phyloP scores from a whole-genome alignment of 2,888 invertebrate species.

The Hypselothyrea guttata region DNA sequence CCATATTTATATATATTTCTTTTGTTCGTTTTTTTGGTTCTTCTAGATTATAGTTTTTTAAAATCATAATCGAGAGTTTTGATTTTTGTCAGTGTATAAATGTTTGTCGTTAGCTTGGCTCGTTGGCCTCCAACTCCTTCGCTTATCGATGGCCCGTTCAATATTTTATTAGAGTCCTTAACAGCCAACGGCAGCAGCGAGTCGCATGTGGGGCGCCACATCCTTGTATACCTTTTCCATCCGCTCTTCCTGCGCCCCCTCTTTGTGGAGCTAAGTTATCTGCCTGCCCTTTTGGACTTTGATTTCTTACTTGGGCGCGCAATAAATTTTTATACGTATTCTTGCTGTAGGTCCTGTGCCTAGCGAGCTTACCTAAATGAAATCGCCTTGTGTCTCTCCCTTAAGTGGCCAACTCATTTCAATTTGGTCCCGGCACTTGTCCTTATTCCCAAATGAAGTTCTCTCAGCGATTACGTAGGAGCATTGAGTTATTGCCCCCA shows the following conservation, averaged over 20 bases:
- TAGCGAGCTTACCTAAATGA: slow-evolving; percentile 50
- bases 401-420: slow-evolving; percentile 1
- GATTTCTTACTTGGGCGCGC: slow-evolving; percentile 60
- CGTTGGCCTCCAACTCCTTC: slow-evolving; percentile 41
- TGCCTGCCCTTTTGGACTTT: slow-evolving; percentile 50
- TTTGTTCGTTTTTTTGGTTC: neutral
- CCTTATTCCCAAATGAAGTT: too few species aligned
- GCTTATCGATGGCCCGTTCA: slow-evolving; percentile 75
- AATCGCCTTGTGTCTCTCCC: slow-evolving; percentile 24
- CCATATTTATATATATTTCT: neutral
- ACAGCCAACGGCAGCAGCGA: slow-evolving; percentile 19
- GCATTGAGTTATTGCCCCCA: neutral
- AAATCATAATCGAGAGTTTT: too few species aligned
- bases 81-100: too few species aligned
- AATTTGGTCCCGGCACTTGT: too few species aligned
- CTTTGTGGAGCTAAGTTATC: too few species aligned
- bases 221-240: slow-evolving; percentile 46
- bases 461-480: too few species aligned
- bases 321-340: slow-evolving; percentile 71
- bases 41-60: neutral
- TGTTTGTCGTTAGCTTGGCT: slow-evolving; percentile 2
- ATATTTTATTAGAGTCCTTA: slow-evolving; percentile 78
- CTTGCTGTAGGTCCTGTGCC: slow-evolving; percentile 27
- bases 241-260: neutral
- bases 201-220: slow-evolving; percentile 38